Conservation (phyloP, 2,888 invertebrate species). For the Hemistola chrysoprasaria region DNA sequence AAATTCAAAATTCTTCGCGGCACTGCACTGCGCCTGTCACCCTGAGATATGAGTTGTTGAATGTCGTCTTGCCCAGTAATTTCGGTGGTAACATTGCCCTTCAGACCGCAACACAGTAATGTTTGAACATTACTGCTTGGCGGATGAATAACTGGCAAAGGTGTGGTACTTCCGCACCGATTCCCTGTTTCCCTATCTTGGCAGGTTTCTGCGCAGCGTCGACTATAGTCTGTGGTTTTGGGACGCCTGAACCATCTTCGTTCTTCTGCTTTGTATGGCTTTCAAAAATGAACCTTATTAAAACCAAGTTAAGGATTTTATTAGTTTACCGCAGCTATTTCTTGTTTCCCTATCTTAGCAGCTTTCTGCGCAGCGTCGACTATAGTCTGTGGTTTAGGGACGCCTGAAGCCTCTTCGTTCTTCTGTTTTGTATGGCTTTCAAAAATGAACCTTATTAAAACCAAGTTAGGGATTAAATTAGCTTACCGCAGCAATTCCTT, state of each 20-base stretch:
- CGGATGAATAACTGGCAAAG: too few species aligned
- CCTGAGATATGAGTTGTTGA: too few species aligned
- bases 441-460: not conserved
- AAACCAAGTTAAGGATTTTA: not conserved
- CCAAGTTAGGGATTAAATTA: not conserved
- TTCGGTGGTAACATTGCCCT: too few species aligned
- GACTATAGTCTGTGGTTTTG: constrained; percentile 45
- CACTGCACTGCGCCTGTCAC: too few species aligned
- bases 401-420: constrained; percentile 50
- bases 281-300: not conserved
- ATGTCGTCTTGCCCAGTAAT: too few species aligned
- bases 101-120: too few species aligned
- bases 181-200: constrained; percentile 45
- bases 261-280: constrained; percentile 44
- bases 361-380: constrained; percentile 50
- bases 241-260: constrained; percentile 55
- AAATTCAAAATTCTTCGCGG: too few species aligned
- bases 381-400: constrained; percentile 49
- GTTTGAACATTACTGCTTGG: too few species aligned
- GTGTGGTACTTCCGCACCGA: too few species aligned
- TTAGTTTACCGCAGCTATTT: constrained; percentile 61
- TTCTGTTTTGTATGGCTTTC: too few species aligned
- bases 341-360: constrained; percentile 49
- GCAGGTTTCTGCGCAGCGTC: constrained; percentile 53
- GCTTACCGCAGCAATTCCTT: constrained; percentile 63